Base-by-base conservation (phyloP, 2,797 vertebrate genomes). In the Acanthurus lineatus region DNA sequence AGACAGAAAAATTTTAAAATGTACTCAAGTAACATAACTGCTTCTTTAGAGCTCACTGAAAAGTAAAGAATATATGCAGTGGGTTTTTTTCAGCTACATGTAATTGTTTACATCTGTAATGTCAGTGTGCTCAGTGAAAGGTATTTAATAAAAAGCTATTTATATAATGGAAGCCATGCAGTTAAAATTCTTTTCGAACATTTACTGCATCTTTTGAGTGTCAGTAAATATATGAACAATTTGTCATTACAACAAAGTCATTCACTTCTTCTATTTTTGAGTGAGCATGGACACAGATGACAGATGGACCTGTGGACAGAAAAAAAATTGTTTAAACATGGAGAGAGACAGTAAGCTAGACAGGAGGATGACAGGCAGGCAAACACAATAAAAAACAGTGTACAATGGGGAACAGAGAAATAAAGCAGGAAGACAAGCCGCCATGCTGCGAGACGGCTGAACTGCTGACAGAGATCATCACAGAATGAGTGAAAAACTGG, bases 341-440 rank as follows among this genome's bases (percentile, higher is more conserved):
- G 28, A 69, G 44, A 64, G 19, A 72, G 54, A 62, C 14, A n/a
- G 54, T 58, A 12, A 60, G 40, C 57, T 14, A 58, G 22, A 66
- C 28, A 25, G 25, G 25, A 60, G 17, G 38, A 51, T 69, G 64
- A 75, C 60, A 73, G 59, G 74, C 54, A 65, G 47, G 56, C 62
- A 74, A 72, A 86, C 68, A 58, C 60, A 70, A 67, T 77, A 22
- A 69, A 56, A 70, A 17, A 45, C 44, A 51, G 25, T 28, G 8
- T 14, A 20, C 14, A 57, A 59, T 10, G 48, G 42, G 40, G 63
- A 60, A 67, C 15, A 45, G 6, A 74, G 6, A 77, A 53, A 47
- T 45, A 67, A 47, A 69, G 47, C 25, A 45, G 44, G 32, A 56
- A 49, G 63, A 71, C 3, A 38, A 66, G 56, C 62, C 16, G 57